A percentile compares a stretch with the other conserved stretches of the same genome.
Conservation (phyloP, 2,888 invertebrate species). For the Hypolimnas misippus region DNA sequence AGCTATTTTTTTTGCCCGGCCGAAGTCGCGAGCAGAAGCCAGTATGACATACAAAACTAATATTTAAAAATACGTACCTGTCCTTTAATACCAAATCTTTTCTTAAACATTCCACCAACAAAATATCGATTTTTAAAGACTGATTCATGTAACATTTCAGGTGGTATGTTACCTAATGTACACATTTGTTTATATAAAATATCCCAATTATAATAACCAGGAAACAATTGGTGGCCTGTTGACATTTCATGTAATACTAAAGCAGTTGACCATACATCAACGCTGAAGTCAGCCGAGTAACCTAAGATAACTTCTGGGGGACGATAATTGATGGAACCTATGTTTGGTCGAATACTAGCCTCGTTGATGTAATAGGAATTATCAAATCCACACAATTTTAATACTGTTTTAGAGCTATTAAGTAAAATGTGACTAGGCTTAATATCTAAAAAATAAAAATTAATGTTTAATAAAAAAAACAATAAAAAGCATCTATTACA, state of each 20-base stretch:
- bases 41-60: background rate
- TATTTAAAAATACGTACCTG: conserved; percentile 41
- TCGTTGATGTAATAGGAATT: conserved; percentile 43
- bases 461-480: background rate
- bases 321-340: conserved; percentile 56
- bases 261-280: conserved; percentile 68
- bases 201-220: conserved; percentile 52
- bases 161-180: conserved; percentile 52
- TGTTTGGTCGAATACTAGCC: conserved; percentile 40
- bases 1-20: too few relatives aligned
- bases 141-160: conserved; percentile 52
- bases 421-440: conserved; percentile 64
- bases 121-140: conserved; percentile 49
- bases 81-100: conserved; percentile 28
- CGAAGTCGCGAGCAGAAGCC: too few relatives aligned
- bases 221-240: conserved; percentile 52
- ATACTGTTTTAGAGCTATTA: conserved; percentile 45
- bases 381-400: conserved; percentile 70
- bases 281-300: conserved; percentile 49
- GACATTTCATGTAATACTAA: conserved; percentile 65
- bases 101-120: conserved; percentile 46
- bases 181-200: conserved; percentile 59
- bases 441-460: conserved; percentile 60
- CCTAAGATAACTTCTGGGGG: conserved; percentile 69
- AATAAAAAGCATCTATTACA: too few relatives aligned